phyloP scores from a whole-genome alignment of 2,113 vertebrate genomes.

The Felis chaus region DNA sequence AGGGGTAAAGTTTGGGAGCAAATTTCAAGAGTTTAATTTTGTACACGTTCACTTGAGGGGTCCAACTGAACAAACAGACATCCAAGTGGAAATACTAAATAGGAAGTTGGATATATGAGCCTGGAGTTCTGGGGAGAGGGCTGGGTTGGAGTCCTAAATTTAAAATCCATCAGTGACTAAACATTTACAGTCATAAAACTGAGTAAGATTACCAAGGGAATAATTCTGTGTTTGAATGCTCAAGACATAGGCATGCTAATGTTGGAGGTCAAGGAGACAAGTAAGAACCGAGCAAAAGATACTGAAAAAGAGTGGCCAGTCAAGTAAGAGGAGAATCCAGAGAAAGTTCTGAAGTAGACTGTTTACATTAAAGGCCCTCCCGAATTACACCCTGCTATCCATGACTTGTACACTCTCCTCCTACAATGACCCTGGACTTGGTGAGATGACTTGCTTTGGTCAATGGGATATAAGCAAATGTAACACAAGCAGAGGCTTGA shows the following conservation, averaged over 20 bases:
- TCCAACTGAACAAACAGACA: background rate
- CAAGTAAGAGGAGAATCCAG: background rate
- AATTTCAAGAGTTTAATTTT: background rate
- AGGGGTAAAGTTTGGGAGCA: background rate
- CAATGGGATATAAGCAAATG: background rate
- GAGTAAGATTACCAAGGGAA: background rate
- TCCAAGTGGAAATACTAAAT: background rate
- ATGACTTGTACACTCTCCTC: background rate
- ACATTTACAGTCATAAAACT: background rate
- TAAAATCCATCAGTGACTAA: background rate
- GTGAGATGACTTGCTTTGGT: background rate
- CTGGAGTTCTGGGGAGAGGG: background rate
- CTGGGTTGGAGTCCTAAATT: background rate
- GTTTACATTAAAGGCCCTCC: background rate
- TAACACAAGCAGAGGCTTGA: background rate
- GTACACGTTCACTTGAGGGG: background rate
- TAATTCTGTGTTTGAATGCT: background rate
- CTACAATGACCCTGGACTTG: background rate
- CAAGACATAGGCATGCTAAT: background rate
- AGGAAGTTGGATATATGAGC: background rate
- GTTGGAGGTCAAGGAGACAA: background rate
- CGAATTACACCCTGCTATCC: background rate
- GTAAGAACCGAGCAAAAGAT: background rate
- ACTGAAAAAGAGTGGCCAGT: background rate
- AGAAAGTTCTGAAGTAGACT: background rate